Base-by-base conservation (phyloP, 2,797 vertebrate species). In the Anguilla anguilla region DNA sequence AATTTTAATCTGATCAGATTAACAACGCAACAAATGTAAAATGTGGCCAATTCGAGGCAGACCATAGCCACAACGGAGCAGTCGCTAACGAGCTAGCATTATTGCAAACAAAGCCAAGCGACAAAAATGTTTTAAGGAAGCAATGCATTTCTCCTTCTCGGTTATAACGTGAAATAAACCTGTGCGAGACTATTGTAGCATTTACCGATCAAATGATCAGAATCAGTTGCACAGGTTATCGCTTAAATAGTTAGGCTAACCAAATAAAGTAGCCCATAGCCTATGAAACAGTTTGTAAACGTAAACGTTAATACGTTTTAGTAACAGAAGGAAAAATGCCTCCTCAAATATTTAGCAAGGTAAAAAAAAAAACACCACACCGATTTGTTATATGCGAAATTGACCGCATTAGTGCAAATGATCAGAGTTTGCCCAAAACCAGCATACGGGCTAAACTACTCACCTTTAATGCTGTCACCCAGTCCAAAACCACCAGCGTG, bases 381-480 rank as follows among this genome's bases (percentile, higher is more conserved):
- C 17, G 17, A 31, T 43, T 22, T 43, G 35, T 43, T 13, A 39
- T 6, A 35, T 39, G 72, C 28, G 35, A 35, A 35, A 72, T 31
- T 35, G 1, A 22, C 31, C 9, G 31, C 28, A 28, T 28, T 28
- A 10, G n/a, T 72, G 7, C 67, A 72, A 31, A 72, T 28, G 10
- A 77, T 39, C 0, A 13, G 2, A 9, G 49, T 46, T 77, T 25
- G 2, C 43, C 43, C 77, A 43, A 81, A 79, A 49, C 72, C 17
- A 77, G 19, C 43, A 31, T 43, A 7, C 4, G n/a, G 61, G 22
- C 61, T 67, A 67, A 22, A 5, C 1, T 79, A 93, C 94, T 94
- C 92, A 96, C 95, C 94, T 94, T 92, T 74, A 25, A 49, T 88
- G 92, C 94, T 94, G 94, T 94, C 94, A 61, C 57, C 19, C 57